Conservation (phyloP, 2,797 vertebrate genomes). For the Euphonia xanthogaster region DNA sequence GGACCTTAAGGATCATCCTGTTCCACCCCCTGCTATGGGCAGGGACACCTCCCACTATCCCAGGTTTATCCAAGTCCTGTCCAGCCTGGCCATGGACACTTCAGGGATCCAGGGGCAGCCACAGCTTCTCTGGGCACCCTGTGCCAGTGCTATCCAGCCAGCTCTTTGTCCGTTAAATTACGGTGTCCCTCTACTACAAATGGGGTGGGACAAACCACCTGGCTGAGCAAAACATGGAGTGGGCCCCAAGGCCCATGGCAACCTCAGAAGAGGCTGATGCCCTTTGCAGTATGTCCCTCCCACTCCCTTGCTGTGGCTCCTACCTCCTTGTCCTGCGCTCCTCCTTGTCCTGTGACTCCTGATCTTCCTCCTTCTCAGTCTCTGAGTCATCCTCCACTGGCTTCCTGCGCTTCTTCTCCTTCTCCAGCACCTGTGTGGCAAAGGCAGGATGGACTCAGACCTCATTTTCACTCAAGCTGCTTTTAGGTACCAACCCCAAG, state of each 20-base stretch:
- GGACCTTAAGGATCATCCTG: background rate
- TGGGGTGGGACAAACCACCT: accelerated
- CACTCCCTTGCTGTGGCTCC: background rate
- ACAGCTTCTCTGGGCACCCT: background rate
- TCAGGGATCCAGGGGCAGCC: background rate
- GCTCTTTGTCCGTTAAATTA: background rate
- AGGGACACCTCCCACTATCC: background rate
- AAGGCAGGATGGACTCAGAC: background rate
- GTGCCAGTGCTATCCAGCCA: background rate
- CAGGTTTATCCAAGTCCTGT: accelerated
- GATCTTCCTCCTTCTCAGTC: constrained; percentile 83
- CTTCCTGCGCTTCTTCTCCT: constrained; percentile 89
- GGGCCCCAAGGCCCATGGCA: background rate
- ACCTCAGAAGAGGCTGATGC: background rate
- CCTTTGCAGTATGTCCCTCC: accelerated
- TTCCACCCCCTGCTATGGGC: background rate
- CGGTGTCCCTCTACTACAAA: no score
- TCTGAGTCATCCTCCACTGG: constrained; percentile 74
- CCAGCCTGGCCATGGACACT: background rate
- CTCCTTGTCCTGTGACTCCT: constrained; percentile 72
- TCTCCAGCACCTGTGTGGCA: constrained; percentile 86
- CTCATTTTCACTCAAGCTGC: background rate
- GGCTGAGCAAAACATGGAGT: accelerated
- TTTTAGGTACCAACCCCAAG: background rate
- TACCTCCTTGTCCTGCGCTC: constrained; percentile 82